Base-by-base conservation (phyloP, 2,888 invertebrate species). In the Caenorhabditis macrosperma region DNA sequence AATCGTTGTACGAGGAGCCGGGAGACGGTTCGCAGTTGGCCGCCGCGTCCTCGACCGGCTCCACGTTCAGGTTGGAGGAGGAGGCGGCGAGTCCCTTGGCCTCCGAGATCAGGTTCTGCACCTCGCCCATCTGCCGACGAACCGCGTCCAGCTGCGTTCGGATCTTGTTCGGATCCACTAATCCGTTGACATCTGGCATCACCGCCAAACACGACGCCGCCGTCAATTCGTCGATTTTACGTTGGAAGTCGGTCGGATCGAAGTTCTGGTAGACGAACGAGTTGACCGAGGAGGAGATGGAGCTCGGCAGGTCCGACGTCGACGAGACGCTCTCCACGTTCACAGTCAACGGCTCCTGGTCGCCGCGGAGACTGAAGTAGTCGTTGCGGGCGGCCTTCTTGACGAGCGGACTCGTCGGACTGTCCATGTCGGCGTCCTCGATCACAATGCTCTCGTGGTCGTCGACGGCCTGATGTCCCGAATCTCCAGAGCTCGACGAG, bases 241-340 rank as follows among this genome's bases (percentile, higher is more conserved):
- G 59, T 38, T 86, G 76, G 9, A 85, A 60, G n/a, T 71, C 76
- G 2, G 63, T 20, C 6, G 74, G 52, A n/a, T 82, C 82, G 33
- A 77, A 78, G 52, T 68, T 75, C 33, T 84, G 84, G 48, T 81
- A 85, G 77, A 84, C 78, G 67, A 84, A 84, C 6, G 83, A 83
- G 46, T 81, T 81, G 57, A 76, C 82, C 2, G 85, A 84, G 10
- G 83, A 82, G 48, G 83, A 83, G 20, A 86, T 78, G 10, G 86
- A 86, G 9, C 82, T 82, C 1, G 86, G 83, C 1, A 85, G 75
- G 55, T 85, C 84, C 1, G 84, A 83, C n/a, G 84, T 85, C 1
- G 84, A 79, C 1, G 79, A 79, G 22, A 77, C 55, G 20, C 46
- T 26, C 17, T 82, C 84, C 24, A 79, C 75, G 50, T 82, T 81